Conservation (phyloP, 2,888 invertebrate species). For the Oxyteleia sp. region DNA sequence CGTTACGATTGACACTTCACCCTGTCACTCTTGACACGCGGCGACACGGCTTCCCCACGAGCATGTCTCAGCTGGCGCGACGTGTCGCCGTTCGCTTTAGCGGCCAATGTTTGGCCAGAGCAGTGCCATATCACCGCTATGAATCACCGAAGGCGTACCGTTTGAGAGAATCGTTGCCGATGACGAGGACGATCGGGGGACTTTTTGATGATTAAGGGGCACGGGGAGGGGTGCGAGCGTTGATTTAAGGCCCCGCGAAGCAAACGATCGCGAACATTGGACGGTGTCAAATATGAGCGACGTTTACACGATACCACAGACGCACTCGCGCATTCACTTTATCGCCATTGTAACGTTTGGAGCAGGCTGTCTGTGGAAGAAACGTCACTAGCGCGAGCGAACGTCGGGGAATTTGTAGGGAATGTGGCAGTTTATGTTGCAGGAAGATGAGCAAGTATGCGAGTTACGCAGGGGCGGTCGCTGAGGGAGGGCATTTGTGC, state of each 20-base stretch:
- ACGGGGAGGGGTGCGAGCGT: not conserved
- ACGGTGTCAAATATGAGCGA: constrained; percentile 20
- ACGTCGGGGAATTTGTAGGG: constrained; percentile 8
- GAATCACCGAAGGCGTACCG: constrained; percentile 64
- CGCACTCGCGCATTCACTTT: constrained; percentile 68
- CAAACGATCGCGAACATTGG: not conserved
- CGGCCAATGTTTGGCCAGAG: constrained; percentile 42
- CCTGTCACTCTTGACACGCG: not conserved
- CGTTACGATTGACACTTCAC: constrained; percentile 6
- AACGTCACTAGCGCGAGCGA: constrained; percentile 35
- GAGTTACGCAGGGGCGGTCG: not conserved
- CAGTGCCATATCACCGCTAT: constrained; percentile 47
- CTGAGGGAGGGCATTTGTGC: too few relatives aligned
- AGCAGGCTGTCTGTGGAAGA: constrained; percentile 36
- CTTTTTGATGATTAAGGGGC: not conserved
- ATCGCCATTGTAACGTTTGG: constrained; percentile 63
- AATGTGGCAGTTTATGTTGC: constrained; percentile 1
- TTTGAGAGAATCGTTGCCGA: too few relatives aligned
- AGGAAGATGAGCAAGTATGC: not conserved
- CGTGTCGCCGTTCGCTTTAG: not conserved
- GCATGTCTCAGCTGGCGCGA: constrained; percentile 21
- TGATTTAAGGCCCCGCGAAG: too few relatives aligned
- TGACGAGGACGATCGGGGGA: not conserved
- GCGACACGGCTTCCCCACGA: too few relatives aligned
- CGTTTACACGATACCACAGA: constrained; percentile 48